Evolutionary conservation across 2,888 invertebrate species (phyloP), one percentile per base, ranked within the genome.

Genomic region (Caenorhabditis sinica): DNA sequence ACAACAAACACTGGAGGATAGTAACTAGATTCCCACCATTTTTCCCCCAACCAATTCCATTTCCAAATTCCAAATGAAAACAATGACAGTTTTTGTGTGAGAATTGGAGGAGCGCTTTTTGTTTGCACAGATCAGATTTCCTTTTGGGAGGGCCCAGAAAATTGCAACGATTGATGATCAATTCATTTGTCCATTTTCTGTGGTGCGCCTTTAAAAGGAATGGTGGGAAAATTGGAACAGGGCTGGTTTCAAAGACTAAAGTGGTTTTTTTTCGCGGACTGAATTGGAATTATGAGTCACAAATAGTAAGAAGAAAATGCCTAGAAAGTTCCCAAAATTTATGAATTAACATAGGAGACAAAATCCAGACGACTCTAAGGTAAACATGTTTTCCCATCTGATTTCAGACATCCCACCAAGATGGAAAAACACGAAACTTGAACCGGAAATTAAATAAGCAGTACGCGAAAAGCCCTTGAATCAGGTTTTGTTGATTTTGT

Each of bases 111-210:
- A 56, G 69, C 69, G 53, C 56, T 49, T 49, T 49, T 49, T 80
- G 49, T 80, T 80, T 80, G 80, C 65, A 80, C 80, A 80, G 72
- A 66, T 72, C 73, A 69, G 69, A 69, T 69, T 69, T 69, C 69
- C 3, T 13, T 8, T 1, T 25, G 36, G 25, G 23, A 56, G 13
- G 23, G 49, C 20, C n/a, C n/a, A 20, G 40, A 69, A 30, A 69
- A 69, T 69, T 69, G 69, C 69, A 69, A 69, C 69, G 69, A 69
- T 69, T 69, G 69, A 40, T 69, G 69, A 69, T 69, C 69, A 69
- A 69, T 56, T 69, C 69, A 69, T 69, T 69, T 56, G 6, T 56
- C 60, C 33, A 15, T n/a, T 45, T 53, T 49, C 15, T 13, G 11
- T n/a, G n/a, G 9, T 3, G 36, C 20, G 68, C 13, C 51, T 69